Evolutionary conservation across 2,797 vertebrate genomes (phyloP), one percentile per base, ranked within the genome.

Genomic region (Uromys caudimaculatus): DNA sequence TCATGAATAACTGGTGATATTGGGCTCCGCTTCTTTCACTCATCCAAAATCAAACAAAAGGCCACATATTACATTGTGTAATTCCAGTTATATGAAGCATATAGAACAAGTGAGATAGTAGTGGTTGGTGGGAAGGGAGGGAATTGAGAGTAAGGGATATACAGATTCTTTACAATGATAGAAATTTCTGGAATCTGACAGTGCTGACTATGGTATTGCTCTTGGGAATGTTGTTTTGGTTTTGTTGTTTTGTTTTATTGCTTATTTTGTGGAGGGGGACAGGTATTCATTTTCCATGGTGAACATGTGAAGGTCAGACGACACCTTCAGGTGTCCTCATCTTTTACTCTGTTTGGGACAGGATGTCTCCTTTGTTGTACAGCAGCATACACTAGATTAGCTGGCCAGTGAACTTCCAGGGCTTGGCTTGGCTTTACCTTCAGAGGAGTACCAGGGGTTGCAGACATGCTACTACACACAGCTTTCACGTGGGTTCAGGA

Each of bases 161-260:
- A 38, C 77, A 9, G 41, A 89, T 81, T 86, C 47, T 84, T 88
- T 44, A 27, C 6, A 11, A 29, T 82, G 32, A 78, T 77, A 7
- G 81, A 71, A 52, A 85, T 77, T 93, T 95, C 83, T 96, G 58
- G 58, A 97, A 85, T 94, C 32, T 13, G 14, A 89, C 44, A 76
- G 10, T 77, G 16, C 10, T 71, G 44, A 58, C 50, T 13, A 1
- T 79, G 50, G 13, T 60, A 73, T 24, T 50, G 8, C 64, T 87
- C 29, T 54, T 71, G 16, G 67, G 69, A 82, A 79, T 71, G 89
- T 92, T 54, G 41, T 85, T 64, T 50, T 47, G 3, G 4, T 44
- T 62, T 19, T 29, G 41, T 44, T 64, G 38, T 21, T 84, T 29
- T 7, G 17, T n/a, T 81, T 16, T 54, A 38, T 24, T 35, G 69